phyloP scores from a whole-genome alignment of 2,888 invertebrate genomes.

The Tenthredo scrophulariae region DNA sequence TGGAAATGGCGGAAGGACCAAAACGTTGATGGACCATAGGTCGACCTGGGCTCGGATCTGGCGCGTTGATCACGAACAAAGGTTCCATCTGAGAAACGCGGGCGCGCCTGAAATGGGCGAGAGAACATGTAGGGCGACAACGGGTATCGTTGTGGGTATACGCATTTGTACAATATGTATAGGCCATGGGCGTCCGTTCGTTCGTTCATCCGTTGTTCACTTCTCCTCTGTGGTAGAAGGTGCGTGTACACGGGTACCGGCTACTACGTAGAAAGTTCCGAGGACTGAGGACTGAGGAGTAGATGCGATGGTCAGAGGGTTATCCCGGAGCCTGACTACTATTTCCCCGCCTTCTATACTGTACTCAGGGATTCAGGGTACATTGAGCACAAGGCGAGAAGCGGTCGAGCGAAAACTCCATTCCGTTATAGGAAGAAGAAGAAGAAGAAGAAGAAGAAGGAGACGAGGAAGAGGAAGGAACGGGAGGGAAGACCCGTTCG shows the following conservation, averaged over 20 bases:
- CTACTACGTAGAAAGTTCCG: neutral
- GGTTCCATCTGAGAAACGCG: conserved; percentile 42
- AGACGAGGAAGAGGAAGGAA: neutral
- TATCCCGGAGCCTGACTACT: neutral
- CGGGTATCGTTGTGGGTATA: conserved; percentile 13
- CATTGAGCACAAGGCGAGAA: conserved; percentile 62
- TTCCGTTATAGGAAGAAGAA: conserved; percentile 57
- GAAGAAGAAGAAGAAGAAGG: neutral
- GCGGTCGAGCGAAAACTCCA: conserved; percentile 66
- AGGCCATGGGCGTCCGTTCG: neutral
- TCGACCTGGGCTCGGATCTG: conserved; percentile 9
- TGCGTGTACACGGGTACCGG: neutral
- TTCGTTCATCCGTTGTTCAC: neutral
- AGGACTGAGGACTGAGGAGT: neutral
- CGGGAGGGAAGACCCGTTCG: neutral
- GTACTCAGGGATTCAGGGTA: conserved; percentile 66
- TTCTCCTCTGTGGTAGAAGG: neutral
- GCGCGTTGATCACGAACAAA: conserved; percentile 52
- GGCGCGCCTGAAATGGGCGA: conserved; percentile 41
- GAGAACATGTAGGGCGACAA: conserved; percentile 47
- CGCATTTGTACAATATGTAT: neutral
- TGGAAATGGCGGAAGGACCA: conserved; percentile 7
- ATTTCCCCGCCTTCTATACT: conserved; percentile 39
- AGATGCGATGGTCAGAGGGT: conserved; percentile 41
- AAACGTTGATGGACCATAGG: conserved; percentile 45